Evolutionary conservation across 2,797 vertebrate genomes (phyloP).

Genomic region (Discoglossus pictus): DNA sequence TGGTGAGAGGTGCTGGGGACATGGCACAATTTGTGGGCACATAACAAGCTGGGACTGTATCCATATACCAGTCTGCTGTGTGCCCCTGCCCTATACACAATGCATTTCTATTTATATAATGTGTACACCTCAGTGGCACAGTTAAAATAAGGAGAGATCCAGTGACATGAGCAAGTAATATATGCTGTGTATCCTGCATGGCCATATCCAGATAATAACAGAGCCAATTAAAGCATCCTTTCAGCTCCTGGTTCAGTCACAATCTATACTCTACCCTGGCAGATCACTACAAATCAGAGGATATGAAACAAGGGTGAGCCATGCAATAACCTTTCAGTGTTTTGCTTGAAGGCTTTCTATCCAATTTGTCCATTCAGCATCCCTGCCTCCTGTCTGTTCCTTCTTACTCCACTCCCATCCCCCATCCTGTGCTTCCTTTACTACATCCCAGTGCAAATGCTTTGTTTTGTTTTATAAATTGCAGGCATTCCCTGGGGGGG

Average conservation of each 20-base stretch:
- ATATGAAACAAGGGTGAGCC: conserved; percentile 12
- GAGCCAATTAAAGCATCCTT: conserved; percentile 41
- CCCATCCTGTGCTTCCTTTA: conserved; percentile 10
- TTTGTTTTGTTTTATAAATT: conserved; percentile 56
- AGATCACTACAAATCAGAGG: conserved; percentile 31
- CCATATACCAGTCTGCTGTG: too few relatives aligned
- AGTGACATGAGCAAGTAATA: not conserved
- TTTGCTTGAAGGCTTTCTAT: not conserved
- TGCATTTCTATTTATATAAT: too few relatives aligned
- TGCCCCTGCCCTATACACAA: too few relatives aligned
- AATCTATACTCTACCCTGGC: not conserved
- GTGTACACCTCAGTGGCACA: too few relatives aligned
- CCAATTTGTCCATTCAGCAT: not conserved
- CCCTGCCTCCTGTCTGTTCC: not conserved
- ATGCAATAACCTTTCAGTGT: not conserved
- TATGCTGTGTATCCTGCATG: conserved; percentile 12
- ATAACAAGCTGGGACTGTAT: too few relatives aligned
- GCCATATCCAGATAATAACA: too few relatives aligned
- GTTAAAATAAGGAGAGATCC: too few relatives aligned
- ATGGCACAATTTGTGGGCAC: too few relatives aligned
- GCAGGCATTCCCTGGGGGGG: conserved; percentile 48
- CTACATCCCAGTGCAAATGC: conserved; percentile 48
- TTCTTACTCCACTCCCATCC: too few relatives aligned
- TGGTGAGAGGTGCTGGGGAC: conserved; percentile 26
- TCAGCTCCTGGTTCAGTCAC: conserved; percentile 47